A percentile compares a stretch with the other conserved stretches of the same genome.
phyloP scores from a whole-genome alignment of 2,797 vertebrate genomes.

The Mormyrops boulengeri region DNA sequence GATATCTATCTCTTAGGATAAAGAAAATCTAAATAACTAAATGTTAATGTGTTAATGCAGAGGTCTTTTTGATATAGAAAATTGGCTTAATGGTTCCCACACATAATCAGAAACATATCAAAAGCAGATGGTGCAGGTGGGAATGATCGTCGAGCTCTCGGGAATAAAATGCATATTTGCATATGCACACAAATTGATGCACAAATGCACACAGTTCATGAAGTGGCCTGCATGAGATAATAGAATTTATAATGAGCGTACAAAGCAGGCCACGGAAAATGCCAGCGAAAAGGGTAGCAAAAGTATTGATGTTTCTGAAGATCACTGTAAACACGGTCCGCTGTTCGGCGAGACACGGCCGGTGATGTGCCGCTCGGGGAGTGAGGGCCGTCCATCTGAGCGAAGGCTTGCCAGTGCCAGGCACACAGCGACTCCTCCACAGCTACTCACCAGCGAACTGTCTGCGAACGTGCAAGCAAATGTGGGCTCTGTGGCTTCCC shows the following conservation, averaged over 20 bases:
- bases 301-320: background rate
- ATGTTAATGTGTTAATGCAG: conserved; percentile 15
- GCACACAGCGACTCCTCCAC: background rate
- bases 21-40: background rate
- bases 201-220: background rate
- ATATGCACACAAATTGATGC: background rate
- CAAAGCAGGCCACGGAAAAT: background rate
- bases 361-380: background rate
- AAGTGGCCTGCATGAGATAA: background rate
- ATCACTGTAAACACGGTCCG: background rate
- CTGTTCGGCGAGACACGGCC: background rate
- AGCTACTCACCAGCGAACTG: background rate
- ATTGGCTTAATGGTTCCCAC: background rate
- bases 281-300: background rate
- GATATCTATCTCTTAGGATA: background rate
- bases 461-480: background rate
- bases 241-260: background rate
- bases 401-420: background rate
- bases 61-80: background rate
- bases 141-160: background rate
- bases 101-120: background rate
- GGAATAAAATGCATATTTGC: conserved; percentile 7
- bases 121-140: conserved; percentile 3
- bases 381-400: background rate
- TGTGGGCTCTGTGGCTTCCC: background rate